Conservation (phyloP, 2,113 vertebrate genomes). For the Rhinopomastus cyanomelas region DNA sequence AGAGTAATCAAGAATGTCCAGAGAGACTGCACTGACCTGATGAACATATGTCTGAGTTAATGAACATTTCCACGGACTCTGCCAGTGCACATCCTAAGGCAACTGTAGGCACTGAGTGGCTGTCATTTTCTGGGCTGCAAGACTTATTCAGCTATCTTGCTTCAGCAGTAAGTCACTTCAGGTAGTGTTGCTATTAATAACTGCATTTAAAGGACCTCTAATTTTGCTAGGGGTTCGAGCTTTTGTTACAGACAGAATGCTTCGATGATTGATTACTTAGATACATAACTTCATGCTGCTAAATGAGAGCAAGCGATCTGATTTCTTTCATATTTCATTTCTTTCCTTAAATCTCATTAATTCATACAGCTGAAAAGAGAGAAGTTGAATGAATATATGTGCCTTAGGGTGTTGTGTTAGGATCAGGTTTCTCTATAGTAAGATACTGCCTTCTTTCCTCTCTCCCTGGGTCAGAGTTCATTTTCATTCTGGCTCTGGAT, state of each 20-base stretch:
- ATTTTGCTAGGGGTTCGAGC: not conserved
- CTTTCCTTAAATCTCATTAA: not conserved
- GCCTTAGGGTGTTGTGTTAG: not conserved
- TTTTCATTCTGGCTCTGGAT: not conserved
- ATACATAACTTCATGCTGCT: not conserved
- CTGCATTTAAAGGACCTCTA: not conserved
- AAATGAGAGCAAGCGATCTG: not conserved
- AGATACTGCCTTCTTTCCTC: not conserved
- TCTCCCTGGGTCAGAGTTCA: not conserved
- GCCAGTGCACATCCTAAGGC: constrained; percentile 55
- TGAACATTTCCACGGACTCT: constrained; percentile 39
- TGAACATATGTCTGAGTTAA: constrained; percentile 60
- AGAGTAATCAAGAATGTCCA: constrained; percentile 43
- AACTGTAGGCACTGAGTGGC: constrained; percentile 28
- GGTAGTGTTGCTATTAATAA: constrained; percentile 55
- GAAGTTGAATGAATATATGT: not conserved
- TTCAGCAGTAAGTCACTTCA: constrained; percentile 26
- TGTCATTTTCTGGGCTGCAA: constrained; percentile 57
- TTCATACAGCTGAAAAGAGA: not conserved
- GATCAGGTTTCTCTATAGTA: not conserved
- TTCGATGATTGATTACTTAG: not conserved
- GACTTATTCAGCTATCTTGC: constrained; percentile 42
- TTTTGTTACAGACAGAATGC: not conserved
- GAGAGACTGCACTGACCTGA: constrained; percentile 44
- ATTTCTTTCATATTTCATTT: not conserved